A percentile compares a stretch with the other conserved stretches of the same genome.
phyloP scores from a whole-genome alignment of 1,140 invertebrate species.

The Hormaphis cornu region DNA sequence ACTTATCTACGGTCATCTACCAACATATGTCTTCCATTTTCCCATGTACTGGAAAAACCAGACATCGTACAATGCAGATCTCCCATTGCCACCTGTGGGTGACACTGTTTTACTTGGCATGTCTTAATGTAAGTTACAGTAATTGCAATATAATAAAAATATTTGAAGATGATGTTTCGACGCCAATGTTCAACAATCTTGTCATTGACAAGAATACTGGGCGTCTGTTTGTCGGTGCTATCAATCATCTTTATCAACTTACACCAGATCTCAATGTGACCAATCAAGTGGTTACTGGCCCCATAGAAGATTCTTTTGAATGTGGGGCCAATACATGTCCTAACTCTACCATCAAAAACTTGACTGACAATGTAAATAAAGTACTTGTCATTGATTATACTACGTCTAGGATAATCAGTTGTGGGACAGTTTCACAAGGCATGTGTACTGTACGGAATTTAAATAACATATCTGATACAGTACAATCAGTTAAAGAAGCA shows the following conservation, averaged over 20 bases:
- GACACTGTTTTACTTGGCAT: conserved; percentile 16
- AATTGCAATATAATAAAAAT: conserved; percentile 28
- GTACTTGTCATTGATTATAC: conserved; percentile 89
- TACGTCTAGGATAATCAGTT: conserved; percentile 79
- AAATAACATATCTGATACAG: conserved; percentile 75
- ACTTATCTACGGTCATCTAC: neutral
- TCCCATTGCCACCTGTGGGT: conserved; percentile 12
- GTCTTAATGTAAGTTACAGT: conserved; percentile 13
- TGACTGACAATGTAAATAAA: conserved; percentile 89
- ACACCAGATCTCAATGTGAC: conserved; percentile 72
- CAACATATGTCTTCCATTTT: conserved; percentile 30
- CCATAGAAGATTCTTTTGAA: conserved; percentile 75
- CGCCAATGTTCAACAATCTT: conserved; percentile 76
- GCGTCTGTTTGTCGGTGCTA: conserved; percentile 83
- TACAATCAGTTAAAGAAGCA: conserved; percentile 67
- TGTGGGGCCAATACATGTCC: conserved; percentile 81
- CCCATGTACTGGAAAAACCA: conserved; percentile 26
- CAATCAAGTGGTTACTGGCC: conserved; percentile 74
- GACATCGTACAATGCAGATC: conserved; percentile 24
- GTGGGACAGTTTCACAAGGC: conserved; percentile 84
- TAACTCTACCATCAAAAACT: conserved; percentile 55
- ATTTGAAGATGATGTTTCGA: conserved; percentile 20
- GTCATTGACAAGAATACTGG: conserved; percentile 87
- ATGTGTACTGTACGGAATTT: conserved; percentile 80
- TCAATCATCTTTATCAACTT: conserved; percentile 87